These are phyloP conservation scores for Thaleichthys pacificus DNA, from an alignment of 2,797 vertebrate species.

Conservation along the genomic window DNA sequence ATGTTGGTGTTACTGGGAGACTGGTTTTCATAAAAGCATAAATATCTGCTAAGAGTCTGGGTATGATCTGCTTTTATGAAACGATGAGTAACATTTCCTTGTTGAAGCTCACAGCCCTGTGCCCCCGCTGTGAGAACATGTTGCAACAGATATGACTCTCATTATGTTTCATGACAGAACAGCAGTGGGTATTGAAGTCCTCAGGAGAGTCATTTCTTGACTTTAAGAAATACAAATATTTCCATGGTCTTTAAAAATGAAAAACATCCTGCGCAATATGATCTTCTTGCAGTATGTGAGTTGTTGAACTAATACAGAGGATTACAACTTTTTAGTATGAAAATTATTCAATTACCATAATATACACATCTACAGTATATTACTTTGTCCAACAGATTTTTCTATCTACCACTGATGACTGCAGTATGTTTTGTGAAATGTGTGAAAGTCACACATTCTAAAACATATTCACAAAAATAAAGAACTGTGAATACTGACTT, in stretches of 20 bases:
- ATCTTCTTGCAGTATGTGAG: slow-evolving; percentile 33
- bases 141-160: slow-evolving; percentile 50
- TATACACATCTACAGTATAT: not conserved
- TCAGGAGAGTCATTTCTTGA: slow-evolving; percentile 34
- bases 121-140: slow-evolving; percentile 48
- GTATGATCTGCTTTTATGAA: slow-evolving; percentile 70
- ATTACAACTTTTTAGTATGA: slow-evolving; percentile 18
- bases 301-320: slow-evolving; percentile 17
- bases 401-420: not conserved
- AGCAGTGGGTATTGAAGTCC: slow-evolving; percentile 17
- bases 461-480: not conserved
- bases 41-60: slow-evolving; percentile 78
- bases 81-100: slow-evolving; percentile 79
- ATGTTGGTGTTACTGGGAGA: slow-evolving; percentile 62
- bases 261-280: slow-evolving; percentile 38
- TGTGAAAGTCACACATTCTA: not conserved
- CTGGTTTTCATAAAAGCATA: slow-evolving; percentile 78
- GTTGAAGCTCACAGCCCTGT: slow-evolving; percentile 51
- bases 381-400: not conserved
- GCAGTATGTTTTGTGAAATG: not conserved
- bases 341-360: slow-evolving; percentile 24
- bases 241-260: slow-evolving; percentile 51
- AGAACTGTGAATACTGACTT: not conserved
- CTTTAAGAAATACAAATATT: slow-evolving; percentile 47
- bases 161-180: slow-evolving; percentile 39